Evolutionary conservation across 2,888 invertebrate genomes (phyloP), one percentile per base, ranked within the genome.

Genomic region (Eilema griseolum): DNA sequence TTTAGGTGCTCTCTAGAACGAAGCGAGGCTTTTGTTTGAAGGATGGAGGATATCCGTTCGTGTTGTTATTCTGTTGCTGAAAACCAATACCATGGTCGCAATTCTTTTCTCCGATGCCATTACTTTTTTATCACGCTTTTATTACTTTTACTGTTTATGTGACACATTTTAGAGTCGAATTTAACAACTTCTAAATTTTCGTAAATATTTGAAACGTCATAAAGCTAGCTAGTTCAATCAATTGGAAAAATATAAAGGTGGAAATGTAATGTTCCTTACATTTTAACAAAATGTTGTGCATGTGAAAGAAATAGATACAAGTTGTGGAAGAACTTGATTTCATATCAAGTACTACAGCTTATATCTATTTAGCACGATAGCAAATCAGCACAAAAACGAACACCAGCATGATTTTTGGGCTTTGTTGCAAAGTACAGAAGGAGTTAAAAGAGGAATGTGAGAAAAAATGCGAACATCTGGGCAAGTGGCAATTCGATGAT

Each of bases 1-100:
- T 73, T 77, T 71, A 61, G 61, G 26, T 60, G 67, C 26, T 67
- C 37, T 57, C 59, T 26, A 65, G 69, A 67, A 56, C n/a, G 66
- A 16, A 56, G 20, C 62, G 57, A 56, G 33, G 41, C 16, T 66
- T 23, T 56, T 37, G 23, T n/a, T 56, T 60, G 26, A 41, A 66
- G 33, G 46, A 57, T 41, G 16, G n/a, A 26, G 62, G 41, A 61
- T 65, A 61, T 28, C 65, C 56, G 64, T 61, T 61, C 41, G 52
- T 61, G 23, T 41, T 23, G 23, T 37, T 23, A 59, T 59, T 59
- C 57, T 24, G 3, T 24, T 12, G 24, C 57, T 20, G 52, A 52
- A 52, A 52, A n/a, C n/a, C 16, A 46, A 46, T 46, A 46, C n/a
- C n/a, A 52, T 8, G n/a, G 52, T 52, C 52, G 52, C 52, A 20